These are phyloP conservation scores for Agrochola circellaris DNA, from an alignment of 2,888 invertebrate species.

Conservation along the genomic window DNA sequence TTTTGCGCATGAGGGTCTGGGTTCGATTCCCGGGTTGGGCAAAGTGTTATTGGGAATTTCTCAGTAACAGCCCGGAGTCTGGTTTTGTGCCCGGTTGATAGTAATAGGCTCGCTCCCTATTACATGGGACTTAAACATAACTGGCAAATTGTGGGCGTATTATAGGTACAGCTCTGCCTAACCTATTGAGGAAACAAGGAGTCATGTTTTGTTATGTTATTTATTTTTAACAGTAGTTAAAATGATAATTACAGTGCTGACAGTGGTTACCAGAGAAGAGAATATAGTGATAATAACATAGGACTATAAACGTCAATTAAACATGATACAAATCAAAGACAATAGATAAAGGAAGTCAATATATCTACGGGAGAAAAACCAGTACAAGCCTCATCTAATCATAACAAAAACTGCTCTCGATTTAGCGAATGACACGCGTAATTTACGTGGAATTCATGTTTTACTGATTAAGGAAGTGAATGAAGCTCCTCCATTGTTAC, in stretches of 20 bases:
- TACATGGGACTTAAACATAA: no score
- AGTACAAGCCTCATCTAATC: constrained; percentile 27
- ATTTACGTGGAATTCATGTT: constrained; percentile 60
- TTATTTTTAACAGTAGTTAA: neutral
- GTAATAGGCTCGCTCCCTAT: no score
- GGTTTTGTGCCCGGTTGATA: no score
- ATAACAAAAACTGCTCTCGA: constrained; percentile 43
- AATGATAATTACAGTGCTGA: neutral
- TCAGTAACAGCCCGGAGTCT: no score
- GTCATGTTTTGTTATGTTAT: no score
- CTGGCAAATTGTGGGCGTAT: no score
- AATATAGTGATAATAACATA: neutral
- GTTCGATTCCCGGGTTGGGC: no score
- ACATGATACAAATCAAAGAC: constrained; percentile 15
- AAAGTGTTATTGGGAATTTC: no score
- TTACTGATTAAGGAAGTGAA: constrained; percentile 61
- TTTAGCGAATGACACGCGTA: constrained; percentile 47
- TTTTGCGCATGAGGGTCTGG: no score
- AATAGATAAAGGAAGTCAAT: constrained; percentile 52
- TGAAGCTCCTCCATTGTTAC: constrained; percentile 55
- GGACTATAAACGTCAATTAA: neutral
- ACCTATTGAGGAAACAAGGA: no score
- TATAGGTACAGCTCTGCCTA: no score
- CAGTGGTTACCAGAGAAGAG: neutral
- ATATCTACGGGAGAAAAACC: constrained; percentile 43